Conservation (phyloP, 1,140 invertebrate genomes). For the Trialeurodes vaporariorum region DNA sequence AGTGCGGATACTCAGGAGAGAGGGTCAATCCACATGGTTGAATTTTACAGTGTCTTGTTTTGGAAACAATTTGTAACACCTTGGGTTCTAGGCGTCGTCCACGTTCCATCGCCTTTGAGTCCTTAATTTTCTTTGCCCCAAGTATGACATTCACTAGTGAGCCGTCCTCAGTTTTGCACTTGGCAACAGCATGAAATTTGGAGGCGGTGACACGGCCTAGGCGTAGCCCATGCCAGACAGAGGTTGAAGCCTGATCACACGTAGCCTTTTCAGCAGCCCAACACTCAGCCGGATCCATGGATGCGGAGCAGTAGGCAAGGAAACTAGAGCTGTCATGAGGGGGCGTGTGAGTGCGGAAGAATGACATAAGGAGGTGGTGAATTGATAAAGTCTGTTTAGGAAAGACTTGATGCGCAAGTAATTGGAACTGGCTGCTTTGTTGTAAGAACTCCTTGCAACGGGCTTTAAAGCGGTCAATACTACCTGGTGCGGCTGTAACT, state of each 20-base stretch:
- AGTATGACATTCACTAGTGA: slow-evolving; percentile 7
- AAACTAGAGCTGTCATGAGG: background rate
- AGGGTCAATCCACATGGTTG: slow-evolving; percentile 21
- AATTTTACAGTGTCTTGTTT: slow-evolving; percentile 12
- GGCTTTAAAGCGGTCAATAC: background rate
- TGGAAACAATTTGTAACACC: slow-evolving; percentile 6
- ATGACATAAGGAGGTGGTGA: background rate
- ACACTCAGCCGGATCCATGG: background rate
- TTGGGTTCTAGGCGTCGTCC: slow-evolving; percentile 5
- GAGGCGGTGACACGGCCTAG: slow-evolving; percentile 32
- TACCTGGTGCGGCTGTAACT: background rate
- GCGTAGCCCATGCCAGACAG: slow-evolving; percentile 22
- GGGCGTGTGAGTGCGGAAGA: background rate
- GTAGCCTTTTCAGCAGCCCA: background rate
- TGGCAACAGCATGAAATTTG: slow-evolving; percentile 16
- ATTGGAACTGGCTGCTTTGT: background rate
- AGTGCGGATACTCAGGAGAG: slow-evolving; percentile 21
- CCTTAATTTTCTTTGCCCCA: background rate
- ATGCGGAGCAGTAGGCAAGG: background rate
- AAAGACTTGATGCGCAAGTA: background rate
- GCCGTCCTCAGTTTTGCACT: slow-evolving; percentile 13
- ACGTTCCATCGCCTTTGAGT: slow-evolving; percentile 1
- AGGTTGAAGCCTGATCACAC: slow-evolving; percentile 9
- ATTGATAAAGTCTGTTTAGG: background rate
- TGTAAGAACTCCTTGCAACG: background rate